These are phyloP conservation scores for Aphelenchoides fujianensis DNA, from an alignment of 1,140 invertebrate genomes.

Conservation along the genomic window DNA sequence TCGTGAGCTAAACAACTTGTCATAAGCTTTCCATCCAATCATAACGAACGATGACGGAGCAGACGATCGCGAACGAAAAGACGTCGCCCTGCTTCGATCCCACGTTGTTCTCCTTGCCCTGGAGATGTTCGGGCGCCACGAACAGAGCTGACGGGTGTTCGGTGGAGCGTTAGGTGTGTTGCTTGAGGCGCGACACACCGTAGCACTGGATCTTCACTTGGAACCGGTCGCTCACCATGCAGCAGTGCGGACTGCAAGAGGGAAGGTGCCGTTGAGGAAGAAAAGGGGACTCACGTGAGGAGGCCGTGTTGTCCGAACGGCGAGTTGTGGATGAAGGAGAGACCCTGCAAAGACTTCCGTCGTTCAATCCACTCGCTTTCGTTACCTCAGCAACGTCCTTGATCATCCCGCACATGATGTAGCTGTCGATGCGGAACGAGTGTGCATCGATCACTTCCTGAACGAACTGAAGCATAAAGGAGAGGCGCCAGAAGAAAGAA, in stretches of 20 bases:
- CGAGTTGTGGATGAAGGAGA: conserved; percentile 25
- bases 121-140: conserved; percentile 15
- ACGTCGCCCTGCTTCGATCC: conserved; percentile 19
- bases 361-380: neutral
- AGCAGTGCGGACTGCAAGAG: neutral
- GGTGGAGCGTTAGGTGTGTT: neutral
- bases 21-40: too few species aligned
- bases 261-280: too few species aligned
- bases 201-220: conserved; percentile 22
- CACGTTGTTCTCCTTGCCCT: neutral
- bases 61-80: conserved; percentile 25
- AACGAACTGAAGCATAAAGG: neutral
- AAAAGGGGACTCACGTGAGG: too few species aligned
- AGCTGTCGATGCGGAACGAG: neutral
- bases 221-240: conserved; percentile 19
- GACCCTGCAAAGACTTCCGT: conserved; percentile 1
- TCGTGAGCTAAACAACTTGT: too few species aligned
- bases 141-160: neutral
- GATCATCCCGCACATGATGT: conserved; percentile 9
- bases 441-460: conserved; percentile 6
- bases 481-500: neutral
- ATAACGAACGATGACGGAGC: conserved; percentile 11
- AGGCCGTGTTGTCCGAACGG: conserved; percentile 7
- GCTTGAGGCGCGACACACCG: neutral
- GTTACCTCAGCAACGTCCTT: neutral